phyloP scores from a whole-genome alignment of 2,888 invertebrate species.

The Tenthredo amoena region DNA sequence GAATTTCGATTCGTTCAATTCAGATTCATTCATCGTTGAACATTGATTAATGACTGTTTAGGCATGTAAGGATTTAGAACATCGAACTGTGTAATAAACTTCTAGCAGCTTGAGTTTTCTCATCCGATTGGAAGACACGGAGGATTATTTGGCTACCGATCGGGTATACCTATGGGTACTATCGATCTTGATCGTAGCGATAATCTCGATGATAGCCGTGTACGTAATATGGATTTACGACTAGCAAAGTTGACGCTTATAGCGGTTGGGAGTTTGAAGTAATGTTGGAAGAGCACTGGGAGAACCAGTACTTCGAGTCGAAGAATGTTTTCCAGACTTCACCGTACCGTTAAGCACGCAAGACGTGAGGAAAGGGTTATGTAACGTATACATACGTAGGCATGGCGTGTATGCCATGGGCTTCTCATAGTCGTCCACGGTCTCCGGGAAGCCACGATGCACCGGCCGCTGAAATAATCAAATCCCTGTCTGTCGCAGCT shows the following conservation, averaged over 20 bases:
- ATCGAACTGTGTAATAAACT: neutral
- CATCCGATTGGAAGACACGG: neutral
- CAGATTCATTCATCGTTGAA: neutral
- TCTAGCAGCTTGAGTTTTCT: neutral
- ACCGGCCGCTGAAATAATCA: slow-evolving; percentile 33
- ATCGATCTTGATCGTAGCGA: slow-evolving; percentile 1
- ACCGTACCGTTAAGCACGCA: slow-evolving; percentile 31
- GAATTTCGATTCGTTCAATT: neutral
- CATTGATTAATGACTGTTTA: neutral
- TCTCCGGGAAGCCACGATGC: neutral
- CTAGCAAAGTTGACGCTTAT: slow-evolving; percentile 15
- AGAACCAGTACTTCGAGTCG: slow-evolving; percentile 24
- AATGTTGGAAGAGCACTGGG: neutral
- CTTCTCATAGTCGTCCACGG: neutral
- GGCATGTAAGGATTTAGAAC: neutral
- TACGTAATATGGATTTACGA: slow-evolving; percentile 8
- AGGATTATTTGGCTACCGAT: neutral
- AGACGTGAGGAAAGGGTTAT: slow-evolving; percentile 10
- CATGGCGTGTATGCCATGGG: neutral
- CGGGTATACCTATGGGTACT: neutral
- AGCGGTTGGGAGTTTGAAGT: neutral
- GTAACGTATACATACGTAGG: slow-evolving; percentile 10
- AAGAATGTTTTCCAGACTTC: slow-evolving; percentile 27
- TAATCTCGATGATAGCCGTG: neutral
- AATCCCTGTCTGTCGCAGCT: slow-evolving; percentile 25